These are phyloP conservation scores for Dryobates pubescens DNA, from an alignment of 2,797 vertebrate genomes.

Conservation along the genomic window DNA sequence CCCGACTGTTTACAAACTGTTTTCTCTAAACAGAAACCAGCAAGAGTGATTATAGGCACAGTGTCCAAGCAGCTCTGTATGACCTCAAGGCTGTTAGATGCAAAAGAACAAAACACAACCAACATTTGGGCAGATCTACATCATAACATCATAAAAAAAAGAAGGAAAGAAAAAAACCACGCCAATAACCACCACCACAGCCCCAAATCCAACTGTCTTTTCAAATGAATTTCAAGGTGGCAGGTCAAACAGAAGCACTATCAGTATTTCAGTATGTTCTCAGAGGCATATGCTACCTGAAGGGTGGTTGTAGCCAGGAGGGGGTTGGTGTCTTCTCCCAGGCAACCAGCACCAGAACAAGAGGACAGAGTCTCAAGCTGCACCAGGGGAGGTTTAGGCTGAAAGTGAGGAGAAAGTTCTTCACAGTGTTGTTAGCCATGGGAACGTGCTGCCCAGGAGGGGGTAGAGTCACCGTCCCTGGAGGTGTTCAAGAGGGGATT, in stretches of 20 bases:
- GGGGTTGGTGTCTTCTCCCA: too few species aligned
- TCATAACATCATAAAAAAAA: background rate
- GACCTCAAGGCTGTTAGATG: conserved; percentile 25
- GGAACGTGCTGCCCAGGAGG: too few species aligned
- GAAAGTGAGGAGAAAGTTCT: too few species aligned
- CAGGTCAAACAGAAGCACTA: conserved; percentile 17
- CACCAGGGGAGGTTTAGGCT: too few species aligned
- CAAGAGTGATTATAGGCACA: background rate
- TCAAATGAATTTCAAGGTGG: background rate
- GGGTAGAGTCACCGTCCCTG: too few species aligned
- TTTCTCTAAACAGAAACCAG: background rate
- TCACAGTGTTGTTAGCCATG: too few species aligned
- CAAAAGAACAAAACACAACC: background rate
- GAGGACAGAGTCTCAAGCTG: too few species aligned
- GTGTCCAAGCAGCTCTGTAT: background rate
- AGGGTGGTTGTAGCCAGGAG: too few species aligned
- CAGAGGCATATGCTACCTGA: background rate
- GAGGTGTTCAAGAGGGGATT: too few species aligned
- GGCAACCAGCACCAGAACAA: too few species aligned
- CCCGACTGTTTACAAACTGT: background rate
- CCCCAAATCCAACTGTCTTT: background rate
- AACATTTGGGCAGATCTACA: background rate
- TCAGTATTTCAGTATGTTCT: background rate
- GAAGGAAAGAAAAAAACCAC: background rate
- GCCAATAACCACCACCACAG: background rate